phyloP scores from a whole-genome alignment of 2,113 vertebrate species.

The Cyanoramphus novaezelandiae region DNA sequence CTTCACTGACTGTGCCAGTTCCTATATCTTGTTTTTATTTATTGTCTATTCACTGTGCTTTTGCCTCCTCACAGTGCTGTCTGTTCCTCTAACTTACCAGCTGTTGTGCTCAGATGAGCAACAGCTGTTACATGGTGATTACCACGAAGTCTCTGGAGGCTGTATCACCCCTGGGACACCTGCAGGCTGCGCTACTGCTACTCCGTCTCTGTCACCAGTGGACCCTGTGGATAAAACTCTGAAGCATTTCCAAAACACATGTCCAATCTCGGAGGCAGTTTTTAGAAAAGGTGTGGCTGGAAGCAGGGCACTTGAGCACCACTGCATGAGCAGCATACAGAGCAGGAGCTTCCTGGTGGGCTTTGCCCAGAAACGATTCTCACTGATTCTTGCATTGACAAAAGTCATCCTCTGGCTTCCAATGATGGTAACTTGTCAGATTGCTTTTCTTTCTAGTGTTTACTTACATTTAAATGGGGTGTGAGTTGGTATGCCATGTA shows the following conservation, averaged over 20 bases:
- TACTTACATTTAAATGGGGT: not conserved
- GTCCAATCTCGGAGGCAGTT: constrained; percentile 7
- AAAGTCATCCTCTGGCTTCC: constrained; percentile 93
- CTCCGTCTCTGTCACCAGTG: constrained; percentile 66
- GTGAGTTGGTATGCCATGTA: not conserved
- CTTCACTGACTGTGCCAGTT: constrained; percentile 79
- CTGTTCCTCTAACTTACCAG: constrained; percentile 82
- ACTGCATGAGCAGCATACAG: not conserved
- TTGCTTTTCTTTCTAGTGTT: not conserved
- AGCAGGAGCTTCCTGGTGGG: constrained; percentile 71
- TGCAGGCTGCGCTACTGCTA: constrained; percentile 56
- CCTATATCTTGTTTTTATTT: constrained; percentile 82
- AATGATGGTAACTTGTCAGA: constrained; percentile 88
- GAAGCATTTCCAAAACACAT: constrained; percentile 62
- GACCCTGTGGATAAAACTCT: constrained; percentile 75
- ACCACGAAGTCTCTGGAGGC: constrained; percentile 71
- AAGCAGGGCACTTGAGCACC: not conserved
- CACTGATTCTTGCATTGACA: constrained; percentile 87
- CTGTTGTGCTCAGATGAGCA: constrained; percentile 89
- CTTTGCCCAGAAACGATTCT: constrained; percentile 93
- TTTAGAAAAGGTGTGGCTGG: not conserved
- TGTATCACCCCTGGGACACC: constrained; percentile 69
- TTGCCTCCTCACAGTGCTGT: constrained; percentile 79
- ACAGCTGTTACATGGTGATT: constrained; percentile 66
- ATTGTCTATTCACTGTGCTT: constrained; percentile 82